phyloP scores from a whole-genome alignment of 2,797 vertebrate genomes.

The Sebastes miniatus region DNA sequence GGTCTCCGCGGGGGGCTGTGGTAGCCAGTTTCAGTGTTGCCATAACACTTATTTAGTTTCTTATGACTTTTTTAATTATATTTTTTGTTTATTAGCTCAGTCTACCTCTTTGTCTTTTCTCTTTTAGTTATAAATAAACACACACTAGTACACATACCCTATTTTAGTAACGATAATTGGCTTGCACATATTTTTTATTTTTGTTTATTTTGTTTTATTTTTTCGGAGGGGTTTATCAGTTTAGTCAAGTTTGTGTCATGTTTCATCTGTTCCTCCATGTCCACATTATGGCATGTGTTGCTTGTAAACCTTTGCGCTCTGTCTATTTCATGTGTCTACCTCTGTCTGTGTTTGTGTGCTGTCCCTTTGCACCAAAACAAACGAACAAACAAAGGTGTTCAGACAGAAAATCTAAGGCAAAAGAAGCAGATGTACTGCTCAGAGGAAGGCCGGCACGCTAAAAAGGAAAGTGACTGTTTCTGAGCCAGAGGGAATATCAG shows the following conservation, averaged over 20 bases:
- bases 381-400: neutral
- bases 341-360: neutral
- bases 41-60: neutral
- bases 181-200: neutral
- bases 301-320: neutral
- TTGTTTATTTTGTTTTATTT: neutral
- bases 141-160: neutral
- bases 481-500: slow-evolving; percentile 19
- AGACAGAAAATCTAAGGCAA: neutral
- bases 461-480: neutral
- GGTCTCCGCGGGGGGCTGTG: neutral
- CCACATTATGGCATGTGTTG: neutral
- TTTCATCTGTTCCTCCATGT: neutral
- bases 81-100: neutral
- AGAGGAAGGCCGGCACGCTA: neutral
- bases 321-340: neutral
- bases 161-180: neutral
- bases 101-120: neutral
- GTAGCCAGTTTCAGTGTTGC: neutral
- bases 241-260: neutral
- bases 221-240: neutral
- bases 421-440: neutral
- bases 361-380: neutral
- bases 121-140: neutral
- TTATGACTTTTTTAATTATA: no score